phyloP scores from a whole-genome alignment of 2,797 vertebrate species.

The Melanotaenia pygmaea region DNA sequence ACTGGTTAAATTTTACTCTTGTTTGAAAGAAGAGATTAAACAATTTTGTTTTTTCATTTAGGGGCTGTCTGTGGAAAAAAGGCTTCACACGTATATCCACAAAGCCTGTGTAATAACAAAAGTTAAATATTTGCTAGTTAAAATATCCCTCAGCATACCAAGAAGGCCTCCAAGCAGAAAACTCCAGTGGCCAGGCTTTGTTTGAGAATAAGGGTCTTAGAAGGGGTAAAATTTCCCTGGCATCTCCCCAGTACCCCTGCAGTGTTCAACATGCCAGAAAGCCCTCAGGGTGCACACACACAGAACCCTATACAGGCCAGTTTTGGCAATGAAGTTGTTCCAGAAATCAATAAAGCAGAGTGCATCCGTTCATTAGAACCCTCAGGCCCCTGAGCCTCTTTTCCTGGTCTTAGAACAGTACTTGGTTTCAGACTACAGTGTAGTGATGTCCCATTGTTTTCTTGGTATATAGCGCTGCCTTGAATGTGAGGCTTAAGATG shows the following conservation, averaged over 20 bases:
- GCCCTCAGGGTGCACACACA: slow-evolving; percentile 27
- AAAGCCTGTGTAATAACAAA: slow-evolving; percentile 60
- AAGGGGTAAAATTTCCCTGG: slow-evolving; percentile 52
- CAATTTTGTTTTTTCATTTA: slow-evolving; percentile 46
- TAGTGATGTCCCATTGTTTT: slow-evolving; percentile 69
- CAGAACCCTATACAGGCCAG: slow-evolving; percentile 11
- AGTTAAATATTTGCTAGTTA: slow-evolving; percentile 75
- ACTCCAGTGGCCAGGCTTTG: slow-evolving; percentile 53
- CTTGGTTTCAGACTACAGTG: slow-evolving; percentile 40
- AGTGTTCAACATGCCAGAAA: slow-evolving; percentile 52
- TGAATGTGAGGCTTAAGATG: slow-evolving; percentile 43
- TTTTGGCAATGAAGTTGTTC: slow-evolving; percentile 38
- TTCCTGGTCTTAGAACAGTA: slow-evolving; percentile 26
- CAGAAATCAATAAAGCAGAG: slow-evolving; percentile 44
- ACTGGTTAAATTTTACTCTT: slow-evolving; percentile 41
- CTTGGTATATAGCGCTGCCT: slow-evolving; percentile 48
- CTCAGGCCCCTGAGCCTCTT: slow-evolving; percentile 46
- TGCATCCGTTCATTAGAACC: slow-evolving; percentile 36
- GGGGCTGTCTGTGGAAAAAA: slow-evolving; percentile 40
- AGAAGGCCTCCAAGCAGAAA: slow-evolving; percentile 59
- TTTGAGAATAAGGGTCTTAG: slow-evolving; percentile 49
- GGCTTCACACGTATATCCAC: slow-evolving; percentile 28
- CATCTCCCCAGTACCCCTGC: slow-evolving; percentile 51
- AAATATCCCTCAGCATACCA: slow-evolving; percentile 62
- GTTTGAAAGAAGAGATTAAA: slow-evolving; percentile 57